A percentile compares a stretch with the other conserved stretches of the same genome.
phyloP scores from a whole-genome alignment of 2,888 invertebrate species.

The Agrotis clavis region DNA sequence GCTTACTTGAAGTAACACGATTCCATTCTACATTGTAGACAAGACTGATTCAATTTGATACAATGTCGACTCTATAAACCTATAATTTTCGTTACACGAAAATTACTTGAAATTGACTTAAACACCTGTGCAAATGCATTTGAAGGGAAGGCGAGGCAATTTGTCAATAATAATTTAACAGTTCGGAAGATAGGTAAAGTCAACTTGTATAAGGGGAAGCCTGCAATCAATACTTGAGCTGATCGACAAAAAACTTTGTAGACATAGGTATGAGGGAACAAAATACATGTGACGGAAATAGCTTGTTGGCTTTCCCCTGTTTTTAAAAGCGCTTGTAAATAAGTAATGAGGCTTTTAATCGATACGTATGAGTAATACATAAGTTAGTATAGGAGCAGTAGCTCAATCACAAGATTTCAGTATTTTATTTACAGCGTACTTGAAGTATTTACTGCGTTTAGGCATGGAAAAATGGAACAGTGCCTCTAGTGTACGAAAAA shows the following conservation, averaged over 20 bases:
- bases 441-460: no score
- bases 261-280: conserved; percentile 7
- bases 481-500: no score
- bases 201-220: conserved; percentile 61
- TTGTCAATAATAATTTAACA: conserved; percentile 68
- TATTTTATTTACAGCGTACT: no score
- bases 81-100: conserved; percentile 25
- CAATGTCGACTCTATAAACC: neutral
- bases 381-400: neutral
- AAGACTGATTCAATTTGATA: conserved; percentile 21
- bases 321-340: conserved; percentile 4
- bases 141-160: conserved; percentile 56
- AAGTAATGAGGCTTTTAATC: conserved; percentile 21
- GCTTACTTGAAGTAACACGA: neutral
- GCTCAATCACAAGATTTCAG: no score
- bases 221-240: conserved; percentile 54
- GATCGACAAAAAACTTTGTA: conserved; percentile 41
- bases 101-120: conserved; percentile 44
- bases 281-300: conserved; percentile 25
- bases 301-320: conserved; percentile 6
- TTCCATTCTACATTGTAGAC: conserved; percentile 16
- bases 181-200: conserved; percentile 42
- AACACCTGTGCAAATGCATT: conserved; percentile 60
- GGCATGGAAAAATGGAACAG: no score
- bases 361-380: conserved; percentile 11